Percentiles rank a stretch among this genome's conserved stretches.
Conservation (phyloP, 92 coral and sea anemone species). For the Actinostola sp. region DNA sequence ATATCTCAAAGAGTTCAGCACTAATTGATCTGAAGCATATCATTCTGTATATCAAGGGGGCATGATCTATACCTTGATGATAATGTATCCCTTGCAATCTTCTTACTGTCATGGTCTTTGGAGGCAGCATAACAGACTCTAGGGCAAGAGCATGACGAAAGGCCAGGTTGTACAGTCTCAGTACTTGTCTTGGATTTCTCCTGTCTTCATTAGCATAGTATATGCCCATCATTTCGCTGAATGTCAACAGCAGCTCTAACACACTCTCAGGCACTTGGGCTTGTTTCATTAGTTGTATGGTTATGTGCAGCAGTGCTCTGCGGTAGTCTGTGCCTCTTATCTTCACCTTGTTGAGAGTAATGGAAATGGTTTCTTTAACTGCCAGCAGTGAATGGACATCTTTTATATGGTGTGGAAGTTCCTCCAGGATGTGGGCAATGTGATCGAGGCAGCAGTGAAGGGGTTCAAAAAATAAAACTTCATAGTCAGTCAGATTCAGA, state of each 20-base stretch:
- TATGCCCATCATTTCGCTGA: slow-evolving; percentile 26
- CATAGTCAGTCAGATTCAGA: not conserved
- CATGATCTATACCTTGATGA: slow-evolving; percentile 40
- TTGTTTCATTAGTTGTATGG: not conserved
- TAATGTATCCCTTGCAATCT: slow-evolving; percentile 22
- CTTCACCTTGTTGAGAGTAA: slow-evolving; percentile 13
- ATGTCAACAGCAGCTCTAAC: not conserved
- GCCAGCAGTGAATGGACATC: slow-evolving; percentile 10
- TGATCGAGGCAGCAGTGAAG: slow-evolving; percentile 4
- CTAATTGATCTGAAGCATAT: slow-evolving; percentile 29
- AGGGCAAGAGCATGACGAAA: slow-evolving; percentile 14
- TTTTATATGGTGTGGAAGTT: slow-evolving; percentile 6
- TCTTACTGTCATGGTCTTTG: slow-evolving; percentile 6
- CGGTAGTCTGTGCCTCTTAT: slow-evolving; percentile 18
- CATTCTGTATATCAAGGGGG: slow-evolving; percentile 32
- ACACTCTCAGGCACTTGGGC: no score
- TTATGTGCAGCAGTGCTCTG: slow-evolving; percentile 4
- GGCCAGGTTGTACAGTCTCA: slow-evolving; percentile 20
- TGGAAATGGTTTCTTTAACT: slow-evolving; percentile 2
- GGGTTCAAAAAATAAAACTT: no score
- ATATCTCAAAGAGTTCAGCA: slow-evolving; percentile 42
- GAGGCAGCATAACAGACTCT: not conserved
- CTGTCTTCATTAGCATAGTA: slow-evolving; percentile 19
- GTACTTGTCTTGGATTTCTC: slow-evolving; percentile 13
- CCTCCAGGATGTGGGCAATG: slow-evolving; percentile 12